Base-by-base conservation (phyloP, 2,113 vertebrate species). In the Sceloporus tristichus region DNA sequence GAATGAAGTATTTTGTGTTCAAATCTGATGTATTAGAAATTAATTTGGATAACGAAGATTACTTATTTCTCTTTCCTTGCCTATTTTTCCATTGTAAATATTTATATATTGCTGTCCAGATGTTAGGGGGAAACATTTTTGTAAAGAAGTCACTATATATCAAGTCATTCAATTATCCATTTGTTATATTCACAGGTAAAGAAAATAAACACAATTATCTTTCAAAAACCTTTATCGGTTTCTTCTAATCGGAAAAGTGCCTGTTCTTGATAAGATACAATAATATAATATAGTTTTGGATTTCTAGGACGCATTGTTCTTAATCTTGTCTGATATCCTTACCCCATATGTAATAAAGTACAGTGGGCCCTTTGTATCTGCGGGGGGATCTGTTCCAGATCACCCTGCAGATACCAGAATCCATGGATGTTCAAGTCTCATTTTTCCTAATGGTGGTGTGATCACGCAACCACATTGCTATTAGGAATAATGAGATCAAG, bases 11-110 rank as follows among this genome's bases (percentile, higher is more conserved):
- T 75, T 92, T 94, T 94, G 84, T 93, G 93, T 94, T 92, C 59
- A 87, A 54, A 88, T 89, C 77, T 83, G 38, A 90, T 79, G 82
- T 89, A 40, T 91, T 88, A 92, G 74, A 93, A 90, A 86, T 87
- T 21, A 53, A 40, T 87, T 90, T 42, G 4, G 19, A 65, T 94
- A 84, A 91, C 88, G 4, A 16, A 91, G 77, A 88, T 65, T 81
- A 62, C 29, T 87, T 90, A 75, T 93, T 94, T 92, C 70, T 93
- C 88, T 89, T 91, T 79, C 77, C 70, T 96, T 94, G 85, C 68
- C 94, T 94, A 95, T 90, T 94, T 94, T 96, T 96, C 90, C 91
- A 90, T 90, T 94, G 89, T 92, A 96, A 96, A 92, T 94, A 94
- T 95, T 95, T 96, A 82, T 92, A 92, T 93, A 93, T 91, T 92